A percentile compares a stretch with the other conserved stretches of the same genome.
Conservation (phyloP, 35 echinoderm and acorn worm species). For the Apostichopus parvimensis region DNA sequence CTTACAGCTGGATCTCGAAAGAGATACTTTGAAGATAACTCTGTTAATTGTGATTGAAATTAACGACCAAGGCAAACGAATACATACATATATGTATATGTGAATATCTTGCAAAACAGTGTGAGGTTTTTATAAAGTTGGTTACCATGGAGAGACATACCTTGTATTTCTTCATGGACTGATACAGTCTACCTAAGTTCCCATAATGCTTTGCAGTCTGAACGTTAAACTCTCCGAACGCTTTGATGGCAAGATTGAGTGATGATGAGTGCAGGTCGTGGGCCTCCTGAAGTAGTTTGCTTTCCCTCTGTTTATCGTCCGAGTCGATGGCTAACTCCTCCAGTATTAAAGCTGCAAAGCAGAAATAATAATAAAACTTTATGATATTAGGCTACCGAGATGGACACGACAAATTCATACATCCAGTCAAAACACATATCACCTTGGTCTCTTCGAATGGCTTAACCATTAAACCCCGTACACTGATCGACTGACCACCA, state of each 20-base stretch:
- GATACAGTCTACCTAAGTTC: slow-evolving; percentile 92
- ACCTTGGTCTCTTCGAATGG: too few species aligned
- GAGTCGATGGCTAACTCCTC: slow-evolving; percentile 98
- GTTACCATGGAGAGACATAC: slow-evolving; percentile 2
- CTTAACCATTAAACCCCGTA: too few species aligned
- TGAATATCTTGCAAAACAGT: too few species aligned
- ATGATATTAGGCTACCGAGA: too few species aligned
- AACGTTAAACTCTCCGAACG: slow-evolving; percentile 97
- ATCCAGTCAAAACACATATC: too few species aligned
- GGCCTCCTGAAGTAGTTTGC: slow-evolving; percentile 92
- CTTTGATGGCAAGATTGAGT: slow-evolving; percentile 94
- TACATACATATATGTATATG: too few species aligned
- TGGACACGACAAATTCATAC: too few species aligned
- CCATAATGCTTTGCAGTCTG: slow-evolving; percentile 99
- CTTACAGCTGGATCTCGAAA: too few species aligned
- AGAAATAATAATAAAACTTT: not conserved
- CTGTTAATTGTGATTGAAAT: too few species aligned
- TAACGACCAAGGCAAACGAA: too few species aligned
- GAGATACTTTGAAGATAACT: too few species aligned
- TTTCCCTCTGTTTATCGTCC: slow-evolving; percentile 82
- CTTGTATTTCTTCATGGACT: slow-evolving; percentile 92
- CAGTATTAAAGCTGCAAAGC: slow-evolving; percentile 75
- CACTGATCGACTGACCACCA: too few species aligned
- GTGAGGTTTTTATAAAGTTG: not conserved
- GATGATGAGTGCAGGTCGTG: slow-evolving; percentile 92